Evolutionary conservation across 2,113 vertebrate species (phyloP).

Genomic region (Loxodonta africana): DNA sequence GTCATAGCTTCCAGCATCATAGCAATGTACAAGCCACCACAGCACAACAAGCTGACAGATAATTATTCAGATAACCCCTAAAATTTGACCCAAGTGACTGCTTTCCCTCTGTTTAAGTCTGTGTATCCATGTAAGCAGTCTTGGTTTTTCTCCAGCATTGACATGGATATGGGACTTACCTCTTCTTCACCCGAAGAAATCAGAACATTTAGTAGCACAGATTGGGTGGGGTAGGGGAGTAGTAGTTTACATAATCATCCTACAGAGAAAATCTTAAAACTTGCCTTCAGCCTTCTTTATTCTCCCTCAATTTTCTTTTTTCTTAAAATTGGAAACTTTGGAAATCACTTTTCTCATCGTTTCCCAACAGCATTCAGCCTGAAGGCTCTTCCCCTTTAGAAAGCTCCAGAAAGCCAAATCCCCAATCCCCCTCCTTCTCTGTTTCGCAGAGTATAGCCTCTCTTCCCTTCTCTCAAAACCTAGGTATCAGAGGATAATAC

Average conservation of each 20-base stretch:
- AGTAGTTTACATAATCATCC: neutral
- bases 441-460: neutral
- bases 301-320: neutral
- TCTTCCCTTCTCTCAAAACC: neutral
- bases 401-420: neutral
- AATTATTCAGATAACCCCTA: neutral
- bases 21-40: neutral
- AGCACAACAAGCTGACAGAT: neutral
- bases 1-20: neutral
- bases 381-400: neutral
- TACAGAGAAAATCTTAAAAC: neutral
- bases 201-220: neutral
- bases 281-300: neutral
- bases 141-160: neutral
- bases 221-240: neutral
- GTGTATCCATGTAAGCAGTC: neutral
- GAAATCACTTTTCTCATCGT: neutral
- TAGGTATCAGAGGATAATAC: constrained; percentile 7
- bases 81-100: neutral
- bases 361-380: neutral
- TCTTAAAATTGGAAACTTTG: neutral
- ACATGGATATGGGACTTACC: neutral
- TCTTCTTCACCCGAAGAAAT: neutral
- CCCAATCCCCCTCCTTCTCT: neutral
- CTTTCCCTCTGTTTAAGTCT: neutral